Conservation (phyloP, 1,140 invertebrate species). For the Liolophura sinensis region DNA sequence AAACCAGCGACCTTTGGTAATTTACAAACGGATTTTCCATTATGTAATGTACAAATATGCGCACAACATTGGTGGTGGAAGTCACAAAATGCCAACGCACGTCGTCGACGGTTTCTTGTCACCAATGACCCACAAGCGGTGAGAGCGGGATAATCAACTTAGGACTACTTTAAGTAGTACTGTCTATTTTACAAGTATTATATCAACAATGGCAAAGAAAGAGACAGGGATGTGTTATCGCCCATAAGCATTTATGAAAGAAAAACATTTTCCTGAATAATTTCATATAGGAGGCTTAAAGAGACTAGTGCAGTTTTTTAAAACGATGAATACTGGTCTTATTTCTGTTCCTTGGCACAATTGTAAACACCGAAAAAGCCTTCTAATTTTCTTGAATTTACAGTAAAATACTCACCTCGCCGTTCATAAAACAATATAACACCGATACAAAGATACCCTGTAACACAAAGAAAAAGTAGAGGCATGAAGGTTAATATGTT, state of each 20-base stretch:
- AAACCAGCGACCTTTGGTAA: too few species aligned
- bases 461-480: slow-evolving; percentile 31
- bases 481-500: not conserved
- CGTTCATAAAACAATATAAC: slow-evolving; percentile 62
- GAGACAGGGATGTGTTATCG: too few species aligned
- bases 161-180: too few species aligned
- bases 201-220: too few species aligned
- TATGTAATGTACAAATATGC: too few species aligned
- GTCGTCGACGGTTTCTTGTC: too few species aligned
- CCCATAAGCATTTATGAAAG: not conserved
- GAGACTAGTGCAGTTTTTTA: not conserved
- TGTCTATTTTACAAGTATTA: too few species aligned
- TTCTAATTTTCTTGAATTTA: not conserved
- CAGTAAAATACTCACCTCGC: slow-evolving; percentile 49
- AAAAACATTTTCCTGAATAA: not conserved
- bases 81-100: too few species aligned
- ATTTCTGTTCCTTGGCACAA: not conserved
- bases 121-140: too few species aligned
- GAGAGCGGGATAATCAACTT: too few species aligned
- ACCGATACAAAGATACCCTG: slow-evolving; percentile 60
- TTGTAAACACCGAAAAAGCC: not conserved
- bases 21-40: too few species aligned
- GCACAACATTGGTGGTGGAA: too few species aligned
- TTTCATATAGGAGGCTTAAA: not conserved
- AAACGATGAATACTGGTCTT: not conserved